Percentiles rank a stretch among this genome's conserved stretches.
These are phyloP conservation scores for Sceliomorpha sp. DNA, from an alignment of 2,888 invertebrate species.

Conservation along the genomic window DNA sequence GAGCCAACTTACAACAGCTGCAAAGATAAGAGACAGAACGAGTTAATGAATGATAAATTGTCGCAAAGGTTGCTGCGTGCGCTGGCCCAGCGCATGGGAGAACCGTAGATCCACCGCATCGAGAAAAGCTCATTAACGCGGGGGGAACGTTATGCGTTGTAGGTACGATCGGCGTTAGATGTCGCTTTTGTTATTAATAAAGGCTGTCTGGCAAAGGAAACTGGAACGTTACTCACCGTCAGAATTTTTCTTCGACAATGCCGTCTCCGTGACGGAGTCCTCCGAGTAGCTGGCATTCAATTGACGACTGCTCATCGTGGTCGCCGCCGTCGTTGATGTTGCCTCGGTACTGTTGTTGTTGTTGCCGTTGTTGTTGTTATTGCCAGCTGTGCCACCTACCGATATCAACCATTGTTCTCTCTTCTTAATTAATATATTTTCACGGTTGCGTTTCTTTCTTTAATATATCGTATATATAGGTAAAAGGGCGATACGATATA, in stretches of 20 bases:
- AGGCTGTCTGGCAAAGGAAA: conserved; percentile 24
- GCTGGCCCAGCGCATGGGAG: background rate
- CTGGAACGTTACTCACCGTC: conserved; percentile 85
- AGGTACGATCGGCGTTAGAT: conserved; percentile 5
- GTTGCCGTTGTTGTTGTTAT: conserved; percentile 62
- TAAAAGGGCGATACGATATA: no score
- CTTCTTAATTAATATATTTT: conserved; percentile 22
- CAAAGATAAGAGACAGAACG: conserved; percentile 5
- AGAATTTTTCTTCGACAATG: conserved; percentile 90
- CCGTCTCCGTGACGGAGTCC: conserved; percentile 90
- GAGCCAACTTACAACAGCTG: conserved; percentile 11
- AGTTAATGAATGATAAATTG: conserved; percentile 7
- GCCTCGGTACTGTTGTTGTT: conserved; percentile 52
- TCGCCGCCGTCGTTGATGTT: conserved; percentile 51
- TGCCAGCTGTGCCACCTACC: conserved; percentile 58
- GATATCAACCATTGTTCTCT: conserved; percentile 36
- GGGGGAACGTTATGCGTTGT: background rate
- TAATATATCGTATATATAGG: no score
- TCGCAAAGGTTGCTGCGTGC: background rate
- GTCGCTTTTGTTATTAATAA: conserved; percentile 20
- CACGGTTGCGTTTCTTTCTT: conserved; percentile 10
- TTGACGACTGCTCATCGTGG: conserved; percentile 78
- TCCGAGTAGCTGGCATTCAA: conserved; percentile 89
- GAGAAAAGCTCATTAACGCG: conserved; percentile 24
- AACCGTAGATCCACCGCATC: conserved; percentile 16